Percentiles rank a stretch among this genome's conserved stretches.
Evolutionary conservation across 2,113 vertebrate genomes (phyloP).

Genomic region (Neoarius graeffei): DNA sequence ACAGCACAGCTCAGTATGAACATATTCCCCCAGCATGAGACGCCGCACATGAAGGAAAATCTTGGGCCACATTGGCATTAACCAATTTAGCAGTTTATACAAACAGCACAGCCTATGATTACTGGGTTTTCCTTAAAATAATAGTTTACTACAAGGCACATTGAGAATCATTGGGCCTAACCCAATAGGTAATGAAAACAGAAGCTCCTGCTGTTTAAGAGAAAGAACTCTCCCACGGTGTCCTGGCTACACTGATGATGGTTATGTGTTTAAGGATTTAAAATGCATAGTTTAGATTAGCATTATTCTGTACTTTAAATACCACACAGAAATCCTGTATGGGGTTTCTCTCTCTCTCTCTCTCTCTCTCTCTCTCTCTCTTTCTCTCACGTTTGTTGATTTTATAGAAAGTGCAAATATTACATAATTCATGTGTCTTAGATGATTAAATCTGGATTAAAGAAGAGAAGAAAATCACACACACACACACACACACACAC

Average conservation of each 20-base stretch:
- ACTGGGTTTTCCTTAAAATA: conserved; percentile 64
- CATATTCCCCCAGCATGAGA: conserved; percentile 57
- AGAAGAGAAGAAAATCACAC: conserved; percentile 7
- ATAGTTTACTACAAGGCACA: conserved; percentile 69
- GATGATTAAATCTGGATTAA: conserved; percentile 13
- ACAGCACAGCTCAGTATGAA: conserved; percentile 63
- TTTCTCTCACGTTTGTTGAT: not conserved
- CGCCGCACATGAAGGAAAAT: conserved; percentile 60
- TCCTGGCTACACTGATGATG: conserved; percentile 6
- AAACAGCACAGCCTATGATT: conserved; percentile 67
- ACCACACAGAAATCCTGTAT: conserved; percentile 9
- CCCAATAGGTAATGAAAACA: conserved; percentile 63
- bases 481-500: conserved; percentile 2
- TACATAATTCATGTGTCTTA: conserved; percentile 11
- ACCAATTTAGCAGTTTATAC: conserved; percentile 71
- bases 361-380: too few relatives aligned
- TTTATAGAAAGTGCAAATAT: not conserved
- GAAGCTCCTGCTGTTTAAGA: conserved; percentile 52
- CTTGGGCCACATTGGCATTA: conserved; percentile 64
- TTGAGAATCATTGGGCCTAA: conserved; percentile 71
- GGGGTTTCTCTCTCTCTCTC: too few relatives aligned
- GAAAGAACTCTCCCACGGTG: conserved; percentile 23
- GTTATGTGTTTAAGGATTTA: conserved; percentile 22
- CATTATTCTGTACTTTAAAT: conserved; percentile 1
- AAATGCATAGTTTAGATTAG: conserved; percentile 1